Percentiles rank a stretch among this genome's conserved stretches.
phyloP scores from a whole-genome alignment of 2,888 invertebrate species.

The Phymatocera aterrima region DNA sequence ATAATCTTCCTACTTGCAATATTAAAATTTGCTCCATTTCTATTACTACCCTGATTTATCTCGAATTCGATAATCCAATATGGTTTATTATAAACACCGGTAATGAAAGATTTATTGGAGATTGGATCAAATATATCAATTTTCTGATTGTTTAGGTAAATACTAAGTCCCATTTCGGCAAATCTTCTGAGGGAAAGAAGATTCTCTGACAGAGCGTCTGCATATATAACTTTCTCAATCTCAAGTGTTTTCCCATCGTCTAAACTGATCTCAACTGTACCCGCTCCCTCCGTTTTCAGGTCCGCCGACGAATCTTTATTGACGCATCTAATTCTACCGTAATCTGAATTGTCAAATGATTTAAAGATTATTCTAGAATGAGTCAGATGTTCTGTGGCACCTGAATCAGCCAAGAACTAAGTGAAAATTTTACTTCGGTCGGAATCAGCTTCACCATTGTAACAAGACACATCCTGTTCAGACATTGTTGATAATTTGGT shows the following conservation, averaged over 20 bases:
- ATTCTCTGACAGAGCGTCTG: constrained; percentile 32
- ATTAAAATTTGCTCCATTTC: no score
- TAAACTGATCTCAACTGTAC: constrained; percentile 24
- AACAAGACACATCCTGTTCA: not conserved
- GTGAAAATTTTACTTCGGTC: not conserved
- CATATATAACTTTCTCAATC: constrained; percentile 29
- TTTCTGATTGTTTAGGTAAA: constrained; percentile 41
- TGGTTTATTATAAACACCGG: constrained; percentile 27
- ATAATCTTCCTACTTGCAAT: no score
- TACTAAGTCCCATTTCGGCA: constrained; percentile 41
- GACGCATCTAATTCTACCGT: constrained; percentile 26
- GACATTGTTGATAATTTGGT: not conserved
- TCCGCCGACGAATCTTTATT: constrained; percentile 39
- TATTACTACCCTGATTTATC: constrained; percentile 45
- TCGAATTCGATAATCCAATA: constrained; percentile 48
- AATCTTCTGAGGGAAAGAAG: constrained; percentile 40
- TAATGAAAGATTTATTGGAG: constrained; percentile 30
- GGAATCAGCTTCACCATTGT: not conserved
- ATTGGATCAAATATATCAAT: constrained; percentile 26
- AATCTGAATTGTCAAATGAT: not conserved
- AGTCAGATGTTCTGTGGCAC: constrained; percentile 47
- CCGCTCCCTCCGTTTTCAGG: constrained; percentile 41
- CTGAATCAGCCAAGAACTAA: constrained; percentile 48
- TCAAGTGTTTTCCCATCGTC: not conserved
- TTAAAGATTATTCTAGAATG: constrained; percentile 45